A percentile compares a stretch with the other conserved stretches of the same genome.
Evolutionary conservation across 2,113 vertebrate species (phyloP).

Genomic region (Spea bombifrons): DNA sequence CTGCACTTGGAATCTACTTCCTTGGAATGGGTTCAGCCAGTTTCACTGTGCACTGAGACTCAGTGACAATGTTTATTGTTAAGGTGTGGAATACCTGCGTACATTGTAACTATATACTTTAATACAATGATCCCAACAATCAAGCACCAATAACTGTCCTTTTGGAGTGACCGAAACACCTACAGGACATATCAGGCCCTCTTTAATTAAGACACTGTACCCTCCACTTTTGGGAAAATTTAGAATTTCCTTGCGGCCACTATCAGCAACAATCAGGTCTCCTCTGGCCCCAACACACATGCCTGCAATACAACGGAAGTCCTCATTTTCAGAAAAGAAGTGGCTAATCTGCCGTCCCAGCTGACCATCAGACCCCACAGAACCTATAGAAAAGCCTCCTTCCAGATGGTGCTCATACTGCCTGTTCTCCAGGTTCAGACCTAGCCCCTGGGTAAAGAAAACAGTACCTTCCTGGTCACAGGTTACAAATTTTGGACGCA

Average conservation of each 20-base stretch:
- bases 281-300: slow-evolving; percentile 94
- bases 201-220: slow-evolving; percentile 85
- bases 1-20: too few species aligned
- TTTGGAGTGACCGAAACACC: slow-evolving; percentile 92
- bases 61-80: slow-evolving; percentile 14
- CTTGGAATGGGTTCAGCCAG: too few species aligned
- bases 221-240: slow-evolving; percentile 95
- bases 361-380: slow-evolving; percentile 84
- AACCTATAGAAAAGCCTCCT: slow-evolving; percentile 93
- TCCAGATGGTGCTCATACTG: slow-evolving; percentile 93
- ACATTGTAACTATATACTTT: slow-evolving; percentile 93
- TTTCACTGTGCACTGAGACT: too few species aligned
- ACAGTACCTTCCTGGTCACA: slow-evolving; percentile 88
- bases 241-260: slow-evolving; percentile 90
- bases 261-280: slow-evolving; percentile 91
- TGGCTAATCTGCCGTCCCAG: slow-evolving; percentile 93
- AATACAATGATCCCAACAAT: slow-evolving; percentile 97
- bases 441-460: slow-evolving; percentile 94
- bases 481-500: slow-evolving; percentile 93
- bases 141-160: slow-evolving; percentile 91
- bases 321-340: slow-evolving; percentile 92
- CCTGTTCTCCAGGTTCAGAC: slow-evolving; percentile 89
- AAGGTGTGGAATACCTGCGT: slow-evolving; percentile 77
- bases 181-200: slow-evolving; percentile 88
- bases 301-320: slow-evolving; percentile 96